Evolutionary conservation across 1,140 invertebrate species (phyloP), one percentile per base, ranked within the genome.

Genomic region (Vanessa atalanta): DNA sequence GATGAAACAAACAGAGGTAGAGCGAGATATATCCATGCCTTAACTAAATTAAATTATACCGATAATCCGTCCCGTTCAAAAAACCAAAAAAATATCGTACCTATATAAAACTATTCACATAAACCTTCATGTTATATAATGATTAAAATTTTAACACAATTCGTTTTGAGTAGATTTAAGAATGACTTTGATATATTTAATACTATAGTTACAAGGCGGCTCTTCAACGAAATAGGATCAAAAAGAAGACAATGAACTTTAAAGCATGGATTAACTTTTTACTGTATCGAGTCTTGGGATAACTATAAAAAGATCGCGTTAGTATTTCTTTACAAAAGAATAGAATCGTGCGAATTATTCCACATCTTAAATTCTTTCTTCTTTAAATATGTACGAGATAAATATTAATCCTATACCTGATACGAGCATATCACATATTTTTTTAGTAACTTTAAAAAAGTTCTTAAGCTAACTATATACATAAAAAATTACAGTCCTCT

Each of bases 141-240:
- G 51, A 53, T 53, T 53, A 53, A 53, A 53, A 53, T 16, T 16
- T 5, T 15, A 20, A 53, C n/a, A 53, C n/a, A 53, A 53, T 60
- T 3, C 9, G 9, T 23, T 16, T 20, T 55, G n/a, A 55, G 53
- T 16, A 55, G 53, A 20, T 23, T 55, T 20, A 51, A 51, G 48
- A 43, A 43, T 43, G 6, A 43, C 37, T 43, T 43, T 43, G 37
- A 43, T 43, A 43, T 43, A 37, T 4, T 37, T 37, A 37, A 37
- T 50, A 26, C 12, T 13, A 20, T 23, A 9, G 8, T 26, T 60
- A 13, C 55, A 60, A 60, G 55, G 0, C 20, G 48, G 48, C 48
- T 51, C 48, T 51, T 13, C 55, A n/a, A 60, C 20, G 55, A 60
- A 60, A 60, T 60, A 60, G 55, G 55, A 60, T 60, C 15, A 60